Percentiles rank a stretch among this genome's conserved stretches.
These are phyloP conservation scores for Tursiops truncatus DNA, from an alignment of 2,113 vertebrate genomes.

Conservation along the genomic window DNA sequence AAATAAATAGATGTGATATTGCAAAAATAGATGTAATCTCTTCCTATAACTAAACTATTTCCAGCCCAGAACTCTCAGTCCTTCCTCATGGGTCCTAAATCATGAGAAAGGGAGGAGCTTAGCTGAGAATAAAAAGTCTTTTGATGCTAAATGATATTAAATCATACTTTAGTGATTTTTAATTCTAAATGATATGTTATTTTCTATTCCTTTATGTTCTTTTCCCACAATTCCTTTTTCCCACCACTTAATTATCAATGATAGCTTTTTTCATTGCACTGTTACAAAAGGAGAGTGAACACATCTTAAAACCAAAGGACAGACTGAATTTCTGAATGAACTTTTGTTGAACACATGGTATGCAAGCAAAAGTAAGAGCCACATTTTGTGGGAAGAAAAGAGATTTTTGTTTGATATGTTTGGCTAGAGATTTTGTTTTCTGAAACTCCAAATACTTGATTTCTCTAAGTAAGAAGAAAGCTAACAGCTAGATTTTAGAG, in stretches of 20 bases:
- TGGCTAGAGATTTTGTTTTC: constrained; percentile 38
- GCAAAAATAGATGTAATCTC: background rate
- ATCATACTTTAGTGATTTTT: background rate
- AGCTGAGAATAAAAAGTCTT: background rate
- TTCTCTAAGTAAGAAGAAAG: constrained; percentile 47
- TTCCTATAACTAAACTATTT: background rate
- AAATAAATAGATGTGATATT: background rate
- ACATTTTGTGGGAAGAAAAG: background rate
- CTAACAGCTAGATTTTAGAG: background rate
- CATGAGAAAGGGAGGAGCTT: background rate
- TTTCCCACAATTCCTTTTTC: background rate
- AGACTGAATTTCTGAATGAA: constrained; percentile 36
- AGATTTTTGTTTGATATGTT: constrained; percentile 40
- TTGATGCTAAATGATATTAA: background rate
- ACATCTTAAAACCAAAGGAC: background rate
- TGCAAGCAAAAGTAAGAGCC: background rate
- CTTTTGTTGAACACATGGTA: background rate
- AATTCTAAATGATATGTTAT: background rate
- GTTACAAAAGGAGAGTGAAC: background rate
- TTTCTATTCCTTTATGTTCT: background rate
- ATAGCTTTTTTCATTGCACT: background rate
- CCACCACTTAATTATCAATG: background rate
- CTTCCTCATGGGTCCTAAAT: background rate
- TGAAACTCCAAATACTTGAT: constrained; percentile 15
- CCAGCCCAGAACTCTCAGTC: background rate